These are phyloP conservation scores for Apotomis capreana DNA, from an alignment of 2,888 invertebrate genomes.

Conservation along the genomic window DNA sequence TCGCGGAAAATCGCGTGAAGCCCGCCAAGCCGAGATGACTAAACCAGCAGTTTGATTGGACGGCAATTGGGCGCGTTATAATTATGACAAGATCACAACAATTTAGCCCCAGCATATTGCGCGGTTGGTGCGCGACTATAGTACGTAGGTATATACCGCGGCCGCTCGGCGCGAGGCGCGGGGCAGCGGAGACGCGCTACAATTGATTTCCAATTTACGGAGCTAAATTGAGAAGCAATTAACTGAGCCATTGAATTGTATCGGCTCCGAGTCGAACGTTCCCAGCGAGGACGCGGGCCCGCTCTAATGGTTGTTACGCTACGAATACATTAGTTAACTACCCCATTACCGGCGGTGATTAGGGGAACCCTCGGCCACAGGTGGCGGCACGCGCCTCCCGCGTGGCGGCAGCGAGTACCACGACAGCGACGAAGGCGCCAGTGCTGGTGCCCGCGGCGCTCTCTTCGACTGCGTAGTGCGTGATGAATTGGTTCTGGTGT, in stretches of 20 bases:
- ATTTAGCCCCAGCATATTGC: background rate
- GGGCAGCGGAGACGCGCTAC: constrained; percentile 31
- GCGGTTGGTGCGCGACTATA: background rate
- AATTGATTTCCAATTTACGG: constrained; percentile 40
- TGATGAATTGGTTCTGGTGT: too few species aligned
- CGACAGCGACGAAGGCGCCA: too few species aligned
- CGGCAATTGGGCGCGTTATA: background rate
- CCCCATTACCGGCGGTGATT: background rate
- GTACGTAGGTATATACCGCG: background rate
- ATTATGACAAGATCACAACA: background rate
- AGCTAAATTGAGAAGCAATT: constrained; percentile 39
- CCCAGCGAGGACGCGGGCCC: background rate
- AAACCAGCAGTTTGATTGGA: too few species aligned
- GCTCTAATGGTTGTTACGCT: background rate
- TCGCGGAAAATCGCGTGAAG: too few species aligned
- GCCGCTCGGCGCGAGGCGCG: background rate
- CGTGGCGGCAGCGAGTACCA: background rate
- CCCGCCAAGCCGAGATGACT: too few species aligned
- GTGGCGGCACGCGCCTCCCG: constrained; percentile 9
- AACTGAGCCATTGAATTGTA: constrained; percentile 36
- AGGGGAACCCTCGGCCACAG: background rate
- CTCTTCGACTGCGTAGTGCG: too few species aligned
- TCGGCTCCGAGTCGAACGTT: constrained; percentile 16
- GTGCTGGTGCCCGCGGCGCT: too few species aligned
- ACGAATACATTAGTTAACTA: background rate